phyloP scores from a whole-genome alignment of 2,888 invertebrate species.

The Heteropelma amictum region DNA sequence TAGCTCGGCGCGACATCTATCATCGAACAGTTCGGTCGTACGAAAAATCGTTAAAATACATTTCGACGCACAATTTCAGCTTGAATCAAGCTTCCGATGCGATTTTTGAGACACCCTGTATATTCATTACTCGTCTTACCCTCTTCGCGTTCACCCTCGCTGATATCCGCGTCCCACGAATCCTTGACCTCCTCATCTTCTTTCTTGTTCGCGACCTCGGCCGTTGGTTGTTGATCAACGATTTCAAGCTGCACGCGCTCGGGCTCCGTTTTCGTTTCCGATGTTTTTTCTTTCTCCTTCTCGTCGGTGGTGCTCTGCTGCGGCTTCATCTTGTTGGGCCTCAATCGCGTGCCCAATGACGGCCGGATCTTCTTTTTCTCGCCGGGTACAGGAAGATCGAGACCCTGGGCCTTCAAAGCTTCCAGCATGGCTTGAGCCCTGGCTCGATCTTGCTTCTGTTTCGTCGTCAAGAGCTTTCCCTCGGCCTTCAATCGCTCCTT shows the following conservation, averaged over 20 bases:
- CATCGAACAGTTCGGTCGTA: too few relatives aligned
- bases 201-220: slow-evolving; percentile 59
- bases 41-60: too few relatives aligned
- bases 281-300: slow-evolving; percentile 78
- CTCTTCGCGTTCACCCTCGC: slow-evolving; percentile 80
- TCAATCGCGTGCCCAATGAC: slow-evolving; percentile 86
- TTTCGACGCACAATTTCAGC: neutral
- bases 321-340: slow-evolving; percentile 85
- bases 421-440: slow-evolving; percentile 94
- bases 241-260: slow-evolving; percentile 78
- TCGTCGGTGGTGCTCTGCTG: slow-evolving; percentile 82
- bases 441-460: slow-evolving; percentile 94
- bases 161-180: slow-evolving; percentile 90
- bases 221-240: slow-evolving; percentile 79
- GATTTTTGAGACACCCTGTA: neutral
- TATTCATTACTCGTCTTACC: slow-evolving; percentile 56
- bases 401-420: slow-evolving; percentile 92
- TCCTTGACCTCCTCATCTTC: slow-evolving; percentile 86
- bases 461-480: slow-evolving; percentile 94
- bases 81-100: too few relatives aligned
- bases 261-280: slow-evolving; percentile 70
- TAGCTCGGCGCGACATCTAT: too few relatives aligned
- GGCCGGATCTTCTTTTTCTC: slow-evolving; percentile 80
- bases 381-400: slow-evolving; percentile 87
- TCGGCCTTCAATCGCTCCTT: slow-evolving; percentile 97